phyloP scores from a whole-genome alignment of 1,140 invertebrate species.

The Calliphora vicina region DNA sequence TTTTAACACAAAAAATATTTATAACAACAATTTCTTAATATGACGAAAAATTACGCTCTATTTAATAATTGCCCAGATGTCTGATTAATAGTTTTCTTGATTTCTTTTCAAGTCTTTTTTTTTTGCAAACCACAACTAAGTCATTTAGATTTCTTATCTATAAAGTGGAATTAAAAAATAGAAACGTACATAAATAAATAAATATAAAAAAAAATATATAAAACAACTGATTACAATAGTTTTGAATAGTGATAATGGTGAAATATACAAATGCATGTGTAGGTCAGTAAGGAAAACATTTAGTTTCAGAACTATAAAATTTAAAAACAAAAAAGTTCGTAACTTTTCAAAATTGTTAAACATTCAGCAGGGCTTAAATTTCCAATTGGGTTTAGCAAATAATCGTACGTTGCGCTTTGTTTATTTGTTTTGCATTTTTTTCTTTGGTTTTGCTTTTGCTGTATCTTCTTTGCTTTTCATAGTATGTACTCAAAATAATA shows the following conservation, averaged over 20 bases:
- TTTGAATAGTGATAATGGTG: background rate
- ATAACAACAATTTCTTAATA: background rate
- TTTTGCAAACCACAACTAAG: conserved; percentile 8
- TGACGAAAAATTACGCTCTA: conserved; percentile 16
- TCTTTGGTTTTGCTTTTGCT: background rate
- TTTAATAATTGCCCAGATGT: conserved; percentile 5
- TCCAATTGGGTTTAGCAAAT: conserved; percentile 14
- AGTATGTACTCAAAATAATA: background rate
- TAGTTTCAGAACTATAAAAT: background rate
- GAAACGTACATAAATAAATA: background rate
- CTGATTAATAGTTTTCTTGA: background rate
- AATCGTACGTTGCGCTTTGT: conserved; percentile 24
- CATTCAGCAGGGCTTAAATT: background rate
- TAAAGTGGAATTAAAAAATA: background rate
- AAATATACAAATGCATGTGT: background rate
- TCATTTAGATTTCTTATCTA: conserved; percentile 11
- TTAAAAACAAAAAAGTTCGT: background rate
- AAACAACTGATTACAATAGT: background rate
- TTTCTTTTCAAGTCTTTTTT: background rate
- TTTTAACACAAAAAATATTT: background rate
- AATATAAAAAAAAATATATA: too few species aligned
- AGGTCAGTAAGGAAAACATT: background rate
- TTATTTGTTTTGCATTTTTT: background rate
- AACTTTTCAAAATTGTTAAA: background rate
- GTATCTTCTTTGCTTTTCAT: background rate